Evolutionary conservation across 2,888 invertebrate species (phyloP), one percentile per base, ranked within the genome.

Genomic region (Stenurella melanura): DNA sequence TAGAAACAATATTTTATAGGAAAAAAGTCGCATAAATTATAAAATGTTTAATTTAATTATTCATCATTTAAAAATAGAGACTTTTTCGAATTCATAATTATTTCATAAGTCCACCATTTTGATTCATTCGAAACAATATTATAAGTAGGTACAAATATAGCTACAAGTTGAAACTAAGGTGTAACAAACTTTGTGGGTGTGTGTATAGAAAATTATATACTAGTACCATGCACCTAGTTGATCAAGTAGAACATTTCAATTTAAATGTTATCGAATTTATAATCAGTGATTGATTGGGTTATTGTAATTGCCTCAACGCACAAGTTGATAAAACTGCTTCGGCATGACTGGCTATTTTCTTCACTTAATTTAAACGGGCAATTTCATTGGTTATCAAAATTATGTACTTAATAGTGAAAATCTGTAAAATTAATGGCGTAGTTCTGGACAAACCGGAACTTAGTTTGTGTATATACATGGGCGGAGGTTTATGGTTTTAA

Each of bases 261-360:
- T 78, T 75, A 56, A 63, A 60, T 63, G 64, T 74, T 77, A 76
- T 78, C 79, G 73, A 64, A 79, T 77, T 76, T 72, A 74, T 79
- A 76, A 78, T 79, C 79, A 80, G 75, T 75, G 73, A 82, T 82
- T 81, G 80, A 80, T 82, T 82, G 85, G 83, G 58, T 83, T 69
- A 73, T 78, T 84, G 83, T 83, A 83, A 83, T 84, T 84, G 84
- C 83, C 77, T 77, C 80, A 79, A 79, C 83, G 82, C 80, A 81
- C 82, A 85, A 85, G 82, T 85, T 83, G 83, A 85, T 84, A 85
- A 85, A 85, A 84, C 80, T 79, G 80, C 81, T 77, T 79, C 78
- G 74, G 83, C 85, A 85, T 85, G 86, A 86, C 86, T 87, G 85
- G 86, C 82, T 81, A 82, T 84, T 86, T 85, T 86, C 84, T 85